Base-by-base conservation (phyloP, 2,888 invertebrate species). In the Spodoptera picta region DNA sequence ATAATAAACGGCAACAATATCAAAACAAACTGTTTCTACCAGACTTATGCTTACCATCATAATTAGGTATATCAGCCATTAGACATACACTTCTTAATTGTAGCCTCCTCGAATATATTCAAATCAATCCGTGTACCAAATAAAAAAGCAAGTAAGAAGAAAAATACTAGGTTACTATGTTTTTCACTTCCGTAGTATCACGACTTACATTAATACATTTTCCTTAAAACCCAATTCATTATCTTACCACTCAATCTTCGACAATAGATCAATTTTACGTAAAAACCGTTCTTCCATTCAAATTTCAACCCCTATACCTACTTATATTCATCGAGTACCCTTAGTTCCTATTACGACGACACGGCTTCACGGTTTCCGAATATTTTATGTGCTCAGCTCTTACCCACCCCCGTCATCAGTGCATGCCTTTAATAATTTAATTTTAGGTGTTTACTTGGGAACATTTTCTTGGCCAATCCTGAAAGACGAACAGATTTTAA, bases 361-460 rank as follows among this genome's bases (percentile, higher is more conserved):
- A 65, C 48, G 46, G 46, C 47, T 65, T 72, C 66, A 76, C 54
- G 63, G 51, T 46, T 50, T 19, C 36, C 54, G 72, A 78, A 76
- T 77, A 70, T 78, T 72, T 69, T 64, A 76, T 76, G 43, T 51
- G n/a, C 55, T 10, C 53, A 42, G 43, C 54, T 55, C 14, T 31
- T 49, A 66, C 52, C 60, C 46, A 60, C 53, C 47, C 43, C n/a
- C 47, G 51, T 62, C 49, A 60, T 63, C 51, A 58, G 44, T 19
- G 57, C 60, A 69, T 56, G 65, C 73, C 63, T 64, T 67, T 64
- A 65, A 72, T 79, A 79, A 79, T 72, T 72, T 68, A 72, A 72
- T 76, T 69, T 60, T 56, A 69, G 63, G 60, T 68, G 56, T 53
- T 61, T 48, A 36, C 41, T 50, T 3, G 5, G 54, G 11, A 31